Evolutionary conservation across 2,113 vertebrate species (phyloP).

Genomic region (Nyctereutes procyonoides): DNA sequence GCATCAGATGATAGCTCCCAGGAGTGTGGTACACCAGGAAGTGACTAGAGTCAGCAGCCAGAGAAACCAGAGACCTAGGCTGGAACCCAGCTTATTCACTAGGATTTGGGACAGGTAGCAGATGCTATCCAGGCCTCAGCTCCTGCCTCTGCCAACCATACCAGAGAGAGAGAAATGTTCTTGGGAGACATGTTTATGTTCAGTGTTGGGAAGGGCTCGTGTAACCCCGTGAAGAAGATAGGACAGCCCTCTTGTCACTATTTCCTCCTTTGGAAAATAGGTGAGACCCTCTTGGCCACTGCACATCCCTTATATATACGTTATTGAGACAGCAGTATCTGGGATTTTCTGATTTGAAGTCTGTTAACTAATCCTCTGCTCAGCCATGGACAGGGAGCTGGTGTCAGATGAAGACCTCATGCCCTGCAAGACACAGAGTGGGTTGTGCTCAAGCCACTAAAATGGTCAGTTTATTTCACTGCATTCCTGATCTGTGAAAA

Average conservation of each 20-base stretch:
- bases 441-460: not conserved
- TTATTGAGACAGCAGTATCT: fast-evolving
- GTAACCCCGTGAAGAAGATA: not conserved
- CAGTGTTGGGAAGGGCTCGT: not conserved
- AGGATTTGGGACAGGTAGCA: too few relatives aligned
- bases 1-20: too few relatives aligned
- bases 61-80: not conserved
- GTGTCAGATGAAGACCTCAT: not conserved
- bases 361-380: not conserved
- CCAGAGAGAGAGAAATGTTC: not conserved
- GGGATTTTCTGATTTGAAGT: not conserved
- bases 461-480: too few relatives aligned
- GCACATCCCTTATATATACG: too few relatives aligned
- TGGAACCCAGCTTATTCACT: not conserved
- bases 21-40: fast-evolving
- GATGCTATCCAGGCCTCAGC: not conserved
- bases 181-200: not conserved
- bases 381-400: not conserved
- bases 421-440: not conserved
- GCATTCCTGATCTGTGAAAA: not conserved
- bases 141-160: not conserved
- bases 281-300: not conserved
- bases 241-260: not conserved
- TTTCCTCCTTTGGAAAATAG: not conserved
- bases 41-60: not conserved